A percentile compares a stretch with the other conserved stretches of the same genome.
phyloP scores from a whole-genome alignment of 2,888 invertebrate species.

The Furcula furcula region DNA sequence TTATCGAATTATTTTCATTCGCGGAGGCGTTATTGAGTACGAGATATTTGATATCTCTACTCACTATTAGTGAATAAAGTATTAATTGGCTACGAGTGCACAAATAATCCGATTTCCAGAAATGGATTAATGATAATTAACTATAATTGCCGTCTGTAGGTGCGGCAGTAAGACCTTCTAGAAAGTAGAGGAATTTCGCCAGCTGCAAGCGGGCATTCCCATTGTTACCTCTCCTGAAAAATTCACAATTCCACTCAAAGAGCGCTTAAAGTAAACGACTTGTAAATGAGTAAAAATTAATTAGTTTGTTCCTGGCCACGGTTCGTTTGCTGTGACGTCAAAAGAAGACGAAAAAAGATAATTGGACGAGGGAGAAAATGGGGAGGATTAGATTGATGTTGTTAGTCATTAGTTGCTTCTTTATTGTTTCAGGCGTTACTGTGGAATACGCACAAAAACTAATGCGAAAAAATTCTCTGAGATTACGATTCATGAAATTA shows the following conservation, averaged over 20 bases:
- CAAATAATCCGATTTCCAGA: no score
- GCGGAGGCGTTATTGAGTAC: no score
- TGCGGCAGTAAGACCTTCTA: no score
- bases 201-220: no score
- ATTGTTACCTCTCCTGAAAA: no score
- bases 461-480: constrained; percentile 10
- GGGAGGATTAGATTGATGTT: constrained; percentile 47
- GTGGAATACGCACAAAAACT: constrained; percentile 14
- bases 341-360: constrained; percentile 47
- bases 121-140: no score
- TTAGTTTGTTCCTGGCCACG: constrained; percentile 49
- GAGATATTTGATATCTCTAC: no score
- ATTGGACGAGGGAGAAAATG: constrained; percentile 45
- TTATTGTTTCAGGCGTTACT: constrained; percentile 32
- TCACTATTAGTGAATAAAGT: no score
- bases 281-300: constrained; percentile 68
- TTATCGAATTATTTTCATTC: no score
- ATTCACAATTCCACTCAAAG: constrained; percentile 32
- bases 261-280: constrained; percentile 44
- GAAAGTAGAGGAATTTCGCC: no score
- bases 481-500: constrained; percentile 13
- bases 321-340: constrained; percentile 43
- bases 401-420: constrained; percentile 35
- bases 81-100: no score
- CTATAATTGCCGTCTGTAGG: no score